phyloP scores from a whole-genome alignment of 2,888 invertebrate genomes.

The Theretra japonica region DNA sequence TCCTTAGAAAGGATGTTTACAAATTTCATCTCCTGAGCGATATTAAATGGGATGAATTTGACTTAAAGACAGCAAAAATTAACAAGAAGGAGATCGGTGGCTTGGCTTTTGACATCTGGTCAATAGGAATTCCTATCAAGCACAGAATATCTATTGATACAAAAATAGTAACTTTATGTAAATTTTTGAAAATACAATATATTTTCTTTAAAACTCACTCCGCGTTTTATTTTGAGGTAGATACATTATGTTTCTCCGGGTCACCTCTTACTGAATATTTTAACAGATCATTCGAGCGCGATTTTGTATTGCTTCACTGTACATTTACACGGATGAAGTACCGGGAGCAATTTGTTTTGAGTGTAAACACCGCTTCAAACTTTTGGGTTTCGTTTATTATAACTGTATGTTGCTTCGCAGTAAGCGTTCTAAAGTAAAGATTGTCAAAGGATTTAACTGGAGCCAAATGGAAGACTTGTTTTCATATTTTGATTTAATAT shows the following conservation, averaged over 20 bases:
- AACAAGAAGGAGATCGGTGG: too few species aligned
- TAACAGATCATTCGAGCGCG: background rate
- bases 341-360: background rate
- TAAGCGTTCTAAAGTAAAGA: background rate
- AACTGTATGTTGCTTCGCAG: background rate
- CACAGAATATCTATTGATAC: too few species aligned
- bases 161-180: too few species aligned
- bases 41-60: too few species aligned
- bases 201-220: too few species aligned
- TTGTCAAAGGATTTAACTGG: background rate
- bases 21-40: background rate
- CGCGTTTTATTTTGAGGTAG: background rate
- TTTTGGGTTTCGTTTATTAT: background rate
- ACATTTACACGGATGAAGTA: background rate
- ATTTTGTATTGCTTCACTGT: background rate
- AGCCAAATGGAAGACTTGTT: background rate
- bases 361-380: background rate
- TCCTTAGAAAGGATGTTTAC: too few species aligned
- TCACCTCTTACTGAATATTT: background rate
- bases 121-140: too few species aligned
- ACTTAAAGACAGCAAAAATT: too few species aligned
- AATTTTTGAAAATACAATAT: too few species aligned
- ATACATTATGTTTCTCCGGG: background rate
- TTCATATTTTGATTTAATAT: background rate
- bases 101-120: too few species aligned